Evolutionary conservation across 2,797 vertebrate species (phyloP).

Genomic region (Chelmon rostratus): DNA sequence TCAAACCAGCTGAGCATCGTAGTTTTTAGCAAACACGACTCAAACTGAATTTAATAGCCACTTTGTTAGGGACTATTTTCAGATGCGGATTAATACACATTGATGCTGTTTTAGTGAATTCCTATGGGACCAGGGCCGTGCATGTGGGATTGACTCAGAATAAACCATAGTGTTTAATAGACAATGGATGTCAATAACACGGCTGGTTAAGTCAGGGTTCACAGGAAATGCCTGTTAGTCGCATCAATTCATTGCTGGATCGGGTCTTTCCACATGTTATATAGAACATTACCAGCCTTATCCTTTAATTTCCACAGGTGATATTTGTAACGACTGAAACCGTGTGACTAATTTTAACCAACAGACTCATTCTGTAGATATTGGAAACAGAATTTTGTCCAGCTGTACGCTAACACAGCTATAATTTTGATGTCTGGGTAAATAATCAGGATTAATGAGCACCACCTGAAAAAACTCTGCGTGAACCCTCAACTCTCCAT

Average conservation of each 20-base stretch:
- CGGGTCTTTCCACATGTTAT: too few species aligned
- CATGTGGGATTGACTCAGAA: neutral
- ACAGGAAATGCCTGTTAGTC: neutral
- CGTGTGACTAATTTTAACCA: neutral
- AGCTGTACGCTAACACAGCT: too few species aligned
- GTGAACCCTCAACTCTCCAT: slow-evolving; percentile 29
- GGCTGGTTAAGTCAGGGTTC: neutral
- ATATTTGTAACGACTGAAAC: neutral
- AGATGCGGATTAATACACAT: neutral
- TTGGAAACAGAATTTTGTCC: neutral
- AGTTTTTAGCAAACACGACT: neutral
- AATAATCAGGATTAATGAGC: slow-evolving; percentile 28
- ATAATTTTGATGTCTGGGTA: too few species aligned
- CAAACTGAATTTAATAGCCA: neutral
- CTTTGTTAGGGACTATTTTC: neutral
- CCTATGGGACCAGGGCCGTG: neutral
- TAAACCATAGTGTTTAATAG: neutral
- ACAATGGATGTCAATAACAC: neutral
- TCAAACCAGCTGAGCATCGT: neutral
- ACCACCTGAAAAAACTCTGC: neutral
- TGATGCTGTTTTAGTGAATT: neutral
- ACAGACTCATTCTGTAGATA: neutral
- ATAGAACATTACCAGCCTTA: neutral
- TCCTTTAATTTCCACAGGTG: neutral
- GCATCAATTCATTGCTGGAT: neutral